These are phyloP conservation scores for Strix occidentalis DNA, from an alignment of 2,797 vertebrate species.

Conservation along the genomic window DNA sequence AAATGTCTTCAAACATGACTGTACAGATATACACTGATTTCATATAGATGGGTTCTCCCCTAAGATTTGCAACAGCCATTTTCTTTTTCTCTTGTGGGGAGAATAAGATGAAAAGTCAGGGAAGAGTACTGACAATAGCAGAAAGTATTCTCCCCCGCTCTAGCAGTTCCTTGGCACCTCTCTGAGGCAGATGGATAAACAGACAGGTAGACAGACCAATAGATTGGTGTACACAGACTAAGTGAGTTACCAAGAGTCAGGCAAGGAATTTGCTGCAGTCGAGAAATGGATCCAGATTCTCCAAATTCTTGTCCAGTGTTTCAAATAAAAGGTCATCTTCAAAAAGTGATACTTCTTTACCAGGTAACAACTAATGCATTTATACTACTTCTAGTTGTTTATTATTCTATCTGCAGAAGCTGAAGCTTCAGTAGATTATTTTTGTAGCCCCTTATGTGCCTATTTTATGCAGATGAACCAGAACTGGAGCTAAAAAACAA, in stretches of 20 bases:
- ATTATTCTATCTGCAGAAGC: background rate
- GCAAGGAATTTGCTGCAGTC: background rate
- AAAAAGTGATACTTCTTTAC: background rate
- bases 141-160: background rate
- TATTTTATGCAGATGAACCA: background rate
- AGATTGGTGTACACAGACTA: background rate
- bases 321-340: background rate
- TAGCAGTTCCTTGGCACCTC: background rate
- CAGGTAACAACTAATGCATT: background rate
- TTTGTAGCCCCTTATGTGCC: background rate
- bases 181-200: background rate
- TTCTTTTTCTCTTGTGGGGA: background rate
- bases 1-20: background rate
- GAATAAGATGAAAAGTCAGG: background rate
- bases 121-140: background rate
- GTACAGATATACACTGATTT: background rate
- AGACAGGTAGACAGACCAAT: background rate
- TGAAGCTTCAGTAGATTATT: background rate
- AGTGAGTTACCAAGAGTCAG: background rate
- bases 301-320: background rate
- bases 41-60: background rate
- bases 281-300: background rate
- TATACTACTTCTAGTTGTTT: background rate
- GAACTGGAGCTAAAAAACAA: background rate
- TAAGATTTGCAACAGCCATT: background rate